Evolutionary conservation across 2,113 vertebrate genomes (phyloP).

Genomic region (Ptychochromis oligacanthus): DNA sequence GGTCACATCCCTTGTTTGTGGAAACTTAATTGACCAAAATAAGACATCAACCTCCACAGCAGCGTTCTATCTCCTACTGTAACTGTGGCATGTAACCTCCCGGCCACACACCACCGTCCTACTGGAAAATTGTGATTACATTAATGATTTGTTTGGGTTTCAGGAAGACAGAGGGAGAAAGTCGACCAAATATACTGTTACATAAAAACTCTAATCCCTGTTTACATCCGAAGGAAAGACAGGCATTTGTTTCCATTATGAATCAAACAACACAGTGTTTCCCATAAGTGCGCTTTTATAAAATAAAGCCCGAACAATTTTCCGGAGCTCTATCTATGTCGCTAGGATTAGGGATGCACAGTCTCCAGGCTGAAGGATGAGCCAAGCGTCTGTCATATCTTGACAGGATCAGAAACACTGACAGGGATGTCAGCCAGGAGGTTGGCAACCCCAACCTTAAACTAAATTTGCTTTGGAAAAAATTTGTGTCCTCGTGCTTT

Average conservation of each 20-base stretch:
- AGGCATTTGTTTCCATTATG: slow-evolving; percentile 52
- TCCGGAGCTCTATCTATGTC: not conserved
- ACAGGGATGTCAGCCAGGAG: not conserved
- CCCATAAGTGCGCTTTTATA: slow-evolving; percentile 29
- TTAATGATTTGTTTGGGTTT: slow-evolving; percentile 77
- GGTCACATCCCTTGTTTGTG: slow-evolving; percentile 28
- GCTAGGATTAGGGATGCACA: not conserved
- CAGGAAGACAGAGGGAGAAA: slow-evolving; percentile 9
- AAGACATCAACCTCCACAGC: not conserved
- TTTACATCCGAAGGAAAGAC: slow-evolving; percentile 52
- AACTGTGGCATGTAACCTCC: slow-evolving; percentile 25
- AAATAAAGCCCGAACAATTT: not conserved
- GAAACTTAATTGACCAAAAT: slow-evolving; percentile 7
- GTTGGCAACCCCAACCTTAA: slow-evolving; percentile 16
- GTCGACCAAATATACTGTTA: slow-evolving; percentile 20
- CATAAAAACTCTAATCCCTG: slow-evolving; percentile 42
- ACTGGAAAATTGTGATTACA: slow-evolving; percentile 34
- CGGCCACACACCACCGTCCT: slow-evolving; percentile 19
- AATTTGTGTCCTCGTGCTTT: not conserved
- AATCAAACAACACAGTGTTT: slow-evolving; percentile 51
- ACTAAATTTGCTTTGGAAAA: slow-evolving; percentile 6
- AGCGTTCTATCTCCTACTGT: not conserved
- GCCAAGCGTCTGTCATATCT: not conserved
- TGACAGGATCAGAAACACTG: not conserved
- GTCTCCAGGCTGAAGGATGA: not conserved